phyloP scores from a whole-genome alignment of 2,113 vertebrate species.

The Athene cunicularia region DNA sequence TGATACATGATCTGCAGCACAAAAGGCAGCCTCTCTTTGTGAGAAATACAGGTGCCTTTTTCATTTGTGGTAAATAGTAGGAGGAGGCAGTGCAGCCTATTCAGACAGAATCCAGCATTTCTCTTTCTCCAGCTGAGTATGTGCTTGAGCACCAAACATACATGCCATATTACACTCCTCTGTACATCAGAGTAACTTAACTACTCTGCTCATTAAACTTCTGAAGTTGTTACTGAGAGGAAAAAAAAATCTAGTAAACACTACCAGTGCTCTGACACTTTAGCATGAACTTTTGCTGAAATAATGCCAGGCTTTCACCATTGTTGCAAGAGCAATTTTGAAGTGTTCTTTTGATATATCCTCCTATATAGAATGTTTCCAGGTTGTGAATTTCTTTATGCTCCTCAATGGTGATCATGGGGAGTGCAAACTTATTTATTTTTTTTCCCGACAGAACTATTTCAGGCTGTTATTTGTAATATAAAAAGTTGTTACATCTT shows the following conservation, averaged over 20 bases:
- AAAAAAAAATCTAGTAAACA: neutral
- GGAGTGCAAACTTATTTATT: neutral
- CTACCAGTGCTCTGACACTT: neutral
- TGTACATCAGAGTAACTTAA: neutral
- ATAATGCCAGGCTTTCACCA: neutral
- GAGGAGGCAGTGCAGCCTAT: neutral
- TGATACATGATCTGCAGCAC: neutral
- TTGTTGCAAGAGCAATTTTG: neutral
- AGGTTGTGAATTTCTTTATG: neutral
- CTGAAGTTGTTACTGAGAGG: neutral
- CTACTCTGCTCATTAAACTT: neutral
- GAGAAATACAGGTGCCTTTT: neutral
- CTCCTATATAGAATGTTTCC: neutral
- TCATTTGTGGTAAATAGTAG: neutral
- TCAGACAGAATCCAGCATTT: neutral
- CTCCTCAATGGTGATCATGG: fast-evolving
- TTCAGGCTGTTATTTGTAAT: neutral
- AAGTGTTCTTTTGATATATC: neutral
- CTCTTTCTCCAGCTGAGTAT: neutral
- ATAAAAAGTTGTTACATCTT: neutral
- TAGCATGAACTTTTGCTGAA: neutral
- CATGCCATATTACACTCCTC: neutral
- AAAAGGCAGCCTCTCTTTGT: neutral
- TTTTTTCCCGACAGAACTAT: neutral
- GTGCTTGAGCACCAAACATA: neutral